Evolutionary conservation across 1,140 invertebrate species (phyloP).

Genomic region (Eupeodes corollae): DNA sequence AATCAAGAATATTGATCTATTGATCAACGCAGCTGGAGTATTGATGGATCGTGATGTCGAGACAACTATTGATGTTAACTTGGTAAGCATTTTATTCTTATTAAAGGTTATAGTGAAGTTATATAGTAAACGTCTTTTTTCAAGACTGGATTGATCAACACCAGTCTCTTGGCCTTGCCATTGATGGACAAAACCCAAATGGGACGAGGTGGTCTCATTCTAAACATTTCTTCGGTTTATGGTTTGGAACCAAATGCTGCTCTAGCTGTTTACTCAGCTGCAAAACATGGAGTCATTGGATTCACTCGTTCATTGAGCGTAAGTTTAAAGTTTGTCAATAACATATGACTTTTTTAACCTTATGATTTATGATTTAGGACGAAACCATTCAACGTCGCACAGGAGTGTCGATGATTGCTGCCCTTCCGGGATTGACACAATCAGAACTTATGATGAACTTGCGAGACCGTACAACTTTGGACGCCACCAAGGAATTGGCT

Average conservation of each 20-base stretch:
- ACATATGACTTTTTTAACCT: neutral
- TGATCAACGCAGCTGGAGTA: slow-evolving; percentile 26
- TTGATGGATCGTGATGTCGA: slow-evolving; percentile 30
- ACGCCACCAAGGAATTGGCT: slow-evolving; percentile 19
- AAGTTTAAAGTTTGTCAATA: neutral
- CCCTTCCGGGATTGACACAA: slow-evolving; percentile 26
- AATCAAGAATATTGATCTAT: slow-evolving; percentile 27
- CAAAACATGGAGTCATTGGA: slow-evolving; percentile 42
- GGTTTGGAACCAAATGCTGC: slow-evolving; percentile 38
- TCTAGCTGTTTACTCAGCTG: slow-evolving; percentile 38
- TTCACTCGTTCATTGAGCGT: slow-evolving; percentile 38
- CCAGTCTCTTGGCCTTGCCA: slow-evolving; percentile 20
- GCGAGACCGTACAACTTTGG: slow-evolving; percentile 25
- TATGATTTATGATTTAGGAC: slow-evolving; percentile 6
- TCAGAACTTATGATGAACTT: slow-evolving; percentile 30
- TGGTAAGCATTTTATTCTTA: no score
- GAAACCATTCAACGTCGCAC: slow-evolving; percentile 20
- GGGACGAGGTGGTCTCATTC: slow-evolving; percentile 48
- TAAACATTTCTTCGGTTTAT: slow-evolving; percentile 51
- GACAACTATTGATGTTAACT: slow-evolving; percentile 26
- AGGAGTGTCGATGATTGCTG: slow-evolving; percentile 24
- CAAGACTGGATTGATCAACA: slow-evolving; percentile 24
- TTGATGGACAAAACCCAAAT: slow-evolving; percentile 46
- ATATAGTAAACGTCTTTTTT: neutral
- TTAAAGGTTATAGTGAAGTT: neutral